Base-by-base conservation (phyloP, 2,797 vertebrate genomes). In the Tragopan temminckii region DNA sequence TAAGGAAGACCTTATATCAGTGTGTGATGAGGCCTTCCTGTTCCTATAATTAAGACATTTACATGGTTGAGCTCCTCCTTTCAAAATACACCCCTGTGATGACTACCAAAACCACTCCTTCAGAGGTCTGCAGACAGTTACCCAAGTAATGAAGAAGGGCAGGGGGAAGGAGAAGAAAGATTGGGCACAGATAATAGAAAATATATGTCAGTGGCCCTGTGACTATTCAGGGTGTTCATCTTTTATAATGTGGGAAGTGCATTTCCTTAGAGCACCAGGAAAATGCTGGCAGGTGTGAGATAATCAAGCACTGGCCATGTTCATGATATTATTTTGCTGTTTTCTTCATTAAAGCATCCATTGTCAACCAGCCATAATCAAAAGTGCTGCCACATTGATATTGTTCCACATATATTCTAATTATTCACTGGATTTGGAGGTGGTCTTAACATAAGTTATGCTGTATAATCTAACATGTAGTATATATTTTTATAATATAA, bases 61-160 rank as follows among this genome's bases (percentile, higher is more conserved):
- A 27, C 57, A 42, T 0, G 0, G 21, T 7, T 61, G 45, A 90
- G 62, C 27, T 76, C 52, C 31, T 76, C 67, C 53, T 80, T 89
- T 88, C 33, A 25, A 55, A 67, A 69, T 71, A 52, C 7, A 8
- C 8, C 31, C 31, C 55, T 79, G 33, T 45, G 61, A 64, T 53
- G 52, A 33, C 52, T 86, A 61, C 59, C 35, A 79, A 86, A 84
- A 8, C 33, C 17, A 8, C 14, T 79, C 59, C 52, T 91, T 72
- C 83, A 87, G 75, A 82, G n/a, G 23, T 90, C 71, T 91, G 85
- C 67, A 88, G 83, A 33, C 64, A 77, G 55, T 70, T 87, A 89
- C 16, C 43, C 80, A 75, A 57, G 74, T 64, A 90, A 85, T 59
- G 68, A 88, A 66, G 62, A 83, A 66, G 68, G 29, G 64, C 75